These are phyloP conservation scores for Phaenicophaeus curvirostris DNA, from an alignment of 2,797 vertebrate genomes.

Conservation along the genomic window DNA sequence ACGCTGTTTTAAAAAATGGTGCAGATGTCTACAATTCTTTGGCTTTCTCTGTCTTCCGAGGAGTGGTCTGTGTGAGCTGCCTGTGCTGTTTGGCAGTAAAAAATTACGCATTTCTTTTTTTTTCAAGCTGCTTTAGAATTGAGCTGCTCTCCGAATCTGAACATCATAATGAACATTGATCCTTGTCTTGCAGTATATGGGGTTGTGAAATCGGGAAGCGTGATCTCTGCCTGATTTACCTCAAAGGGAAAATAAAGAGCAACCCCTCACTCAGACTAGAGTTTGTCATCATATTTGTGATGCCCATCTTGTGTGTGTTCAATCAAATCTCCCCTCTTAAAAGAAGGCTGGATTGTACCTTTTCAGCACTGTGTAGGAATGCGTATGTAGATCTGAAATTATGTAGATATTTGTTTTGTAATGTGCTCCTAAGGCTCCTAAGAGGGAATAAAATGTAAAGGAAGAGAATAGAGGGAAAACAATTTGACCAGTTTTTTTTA, in stretches of 20 bases:
- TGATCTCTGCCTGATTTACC: not conserved
- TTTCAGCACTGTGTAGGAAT: not conserved
- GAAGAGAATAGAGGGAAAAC: conserved; percentile 22
- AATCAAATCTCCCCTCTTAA: not conserved
- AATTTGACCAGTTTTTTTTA: not conserved
- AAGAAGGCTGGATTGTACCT: not conserved
- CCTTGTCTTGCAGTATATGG: not conserved
- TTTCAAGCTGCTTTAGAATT: conserved; percentile 8
- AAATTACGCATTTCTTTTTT: not conserved
- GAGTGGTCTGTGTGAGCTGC: not conserved
- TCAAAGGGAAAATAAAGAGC: not conserved
- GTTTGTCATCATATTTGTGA: not conserved
- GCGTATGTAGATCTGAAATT: not conserved
- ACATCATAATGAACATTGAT: conserved; percentile 10
- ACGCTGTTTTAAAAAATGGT: not conserved
- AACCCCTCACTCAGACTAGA: not conserved
- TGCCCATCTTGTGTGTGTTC: not conserved
- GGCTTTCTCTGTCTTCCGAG: not conserved
- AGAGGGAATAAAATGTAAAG: conserved; percentile 18
- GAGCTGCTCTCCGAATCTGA: conserved; percentile 18
- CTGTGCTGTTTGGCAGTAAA: not conserved
- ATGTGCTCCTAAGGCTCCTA: not conserved
- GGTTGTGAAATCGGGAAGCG: not conserved
- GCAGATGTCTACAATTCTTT: not conserved
- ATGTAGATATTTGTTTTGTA: not conserved